Conservation (phyloP, 2,113 vertebrate genomes). For the Oreamnos americanus region DNA sequence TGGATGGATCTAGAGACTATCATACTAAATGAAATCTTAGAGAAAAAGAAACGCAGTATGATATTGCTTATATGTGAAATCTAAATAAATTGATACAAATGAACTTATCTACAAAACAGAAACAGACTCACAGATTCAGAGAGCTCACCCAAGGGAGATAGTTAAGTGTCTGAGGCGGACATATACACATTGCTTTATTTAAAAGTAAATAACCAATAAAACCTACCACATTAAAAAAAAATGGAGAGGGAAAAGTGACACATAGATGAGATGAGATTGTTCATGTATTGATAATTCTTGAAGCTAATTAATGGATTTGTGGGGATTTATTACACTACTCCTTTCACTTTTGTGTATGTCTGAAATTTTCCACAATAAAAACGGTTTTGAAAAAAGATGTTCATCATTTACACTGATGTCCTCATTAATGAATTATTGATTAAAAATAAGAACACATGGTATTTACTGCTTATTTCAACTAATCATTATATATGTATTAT, state of each 20-base stretch:
- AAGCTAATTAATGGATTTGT: background rate
- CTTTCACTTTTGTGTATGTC: background rate
- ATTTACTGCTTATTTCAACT: conserved; percentile 44
- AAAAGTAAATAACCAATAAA: background rate
- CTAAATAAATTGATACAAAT: background rate
- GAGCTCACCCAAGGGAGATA: background rate
- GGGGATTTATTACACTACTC: background rate
- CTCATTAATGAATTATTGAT: conserved; percentile 38
- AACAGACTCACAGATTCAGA: background rate
- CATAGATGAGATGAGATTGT: background rate
- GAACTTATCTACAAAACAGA: background rate
- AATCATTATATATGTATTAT: background rate
- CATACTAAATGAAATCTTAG: background rate
- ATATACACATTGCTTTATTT: background rate
- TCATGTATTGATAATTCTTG: background rate
- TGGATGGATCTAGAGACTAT: background rate
- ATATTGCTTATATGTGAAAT: background rate
- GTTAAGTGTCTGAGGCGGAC: background rate
- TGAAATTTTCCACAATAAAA: background rate
- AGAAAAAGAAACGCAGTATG: background rate
- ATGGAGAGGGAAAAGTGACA: background rate
- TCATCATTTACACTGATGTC: background rate
- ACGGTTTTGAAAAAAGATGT: background rate
- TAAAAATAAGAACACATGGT: background rate
- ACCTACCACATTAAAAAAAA: background rate